A percentile compares a stretch with the other conserved stretches of the same genome.
These are phyloP conservation scores for Aphidoletes aphidimyza DNA, from an alignment of 2,888 invertebrate species.

Conservation along the genomic window DNA sequence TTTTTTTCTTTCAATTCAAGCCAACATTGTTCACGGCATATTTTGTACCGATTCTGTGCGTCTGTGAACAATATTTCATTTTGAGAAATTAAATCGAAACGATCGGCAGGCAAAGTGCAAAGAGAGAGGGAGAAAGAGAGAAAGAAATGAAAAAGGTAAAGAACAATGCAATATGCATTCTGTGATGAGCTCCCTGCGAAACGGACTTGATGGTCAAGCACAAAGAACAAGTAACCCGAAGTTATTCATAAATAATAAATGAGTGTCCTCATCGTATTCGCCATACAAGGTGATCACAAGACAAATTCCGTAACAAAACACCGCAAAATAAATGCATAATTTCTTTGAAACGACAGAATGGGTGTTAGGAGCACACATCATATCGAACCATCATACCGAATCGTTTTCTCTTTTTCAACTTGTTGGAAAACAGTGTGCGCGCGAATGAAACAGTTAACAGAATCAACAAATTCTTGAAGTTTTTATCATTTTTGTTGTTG, in stretches of 20 bases:
- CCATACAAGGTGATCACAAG: conserved; percentile 22
- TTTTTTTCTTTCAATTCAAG: too few relatives aligned
- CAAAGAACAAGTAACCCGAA: neutral
- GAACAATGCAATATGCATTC: neutral
- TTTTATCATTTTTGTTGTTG: too few relatives aligned
- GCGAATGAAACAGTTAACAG: too few relatives aligned
- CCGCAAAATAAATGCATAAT: conserved; percentile 22
- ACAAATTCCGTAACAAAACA: conserved; percentile 20
- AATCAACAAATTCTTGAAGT: too few relatives aligned
- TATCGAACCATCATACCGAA: neutral
- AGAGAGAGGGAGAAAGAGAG: neutral
- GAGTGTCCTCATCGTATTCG: neutral
- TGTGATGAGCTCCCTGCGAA: neutral
- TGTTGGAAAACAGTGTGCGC: too few relatives aligned
- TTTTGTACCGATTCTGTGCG: too few relatives aligned
- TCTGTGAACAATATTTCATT: too few relatives aligned
- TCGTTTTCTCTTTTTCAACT: too few relatives aligned
- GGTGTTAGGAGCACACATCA: conserved; percentile 6
- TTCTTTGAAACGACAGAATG: neutral
- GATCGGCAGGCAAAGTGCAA: neutral
- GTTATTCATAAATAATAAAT: neutral
- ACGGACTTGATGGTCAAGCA: neutral
- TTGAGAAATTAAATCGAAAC: conserved; percentile 16
- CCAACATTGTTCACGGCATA: too few relatives aligned
- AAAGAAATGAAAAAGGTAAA: neutral